Evolutionary conservation across 2,797 vertebrate genomes (phyloP).

Genomic region (Anguilla megastoma): DNA sequence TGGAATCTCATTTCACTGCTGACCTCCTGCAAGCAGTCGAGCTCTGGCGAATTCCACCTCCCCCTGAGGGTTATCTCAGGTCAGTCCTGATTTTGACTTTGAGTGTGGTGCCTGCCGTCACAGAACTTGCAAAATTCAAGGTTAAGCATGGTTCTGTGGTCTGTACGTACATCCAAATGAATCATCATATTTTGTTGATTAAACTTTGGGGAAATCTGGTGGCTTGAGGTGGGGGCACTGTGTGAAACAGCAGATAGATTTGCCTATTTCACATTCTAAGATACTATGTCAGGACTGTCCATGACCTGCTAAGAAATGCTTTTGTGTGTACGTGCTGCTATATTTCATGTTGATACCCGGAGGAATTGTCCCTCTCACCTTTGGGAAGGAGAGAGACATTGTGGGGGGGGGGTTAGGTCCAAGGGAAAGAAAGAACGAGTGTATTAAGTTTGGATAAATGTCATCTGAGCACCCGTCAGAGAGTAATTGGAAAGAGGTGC

Average conservation of each 20-base stretch:
- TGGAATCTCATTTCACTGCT: constrained; percentile 10
- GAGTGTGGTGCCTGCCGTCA: background rate
- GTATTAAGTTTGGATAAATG: constrained; percentile 28
- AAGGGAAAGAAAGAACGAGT: constrained; percentile 8
- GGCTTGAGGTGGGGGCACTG: background rate
- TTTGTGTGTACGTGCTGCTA: constrained; percentile 20
- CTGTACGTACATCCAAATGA: background rate
- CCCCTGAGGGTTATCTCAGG: background rate
- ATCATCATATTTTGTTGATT: background rate
- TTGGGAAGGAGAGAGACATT: constrained; percentile 7
- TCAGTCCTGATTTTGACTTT: constrained; percentile 21
- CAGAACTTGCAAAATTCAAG: background rate
- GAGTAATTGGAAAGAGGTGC: constrained; percentile 26
- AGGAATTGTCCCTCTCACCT: constrained; percentile 22
- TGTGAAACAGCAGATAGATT: background rate
- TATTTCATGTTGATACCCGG: constrained; percentile 11
- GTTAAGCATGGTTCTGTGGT: background rate
- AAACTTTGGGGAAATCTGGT: background rate
- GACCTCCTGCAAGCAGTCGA: background rate
- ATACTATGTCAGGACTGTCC: background rate
- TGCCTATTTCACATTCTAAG: background rate
- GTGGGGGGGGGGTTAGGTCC: background rate
- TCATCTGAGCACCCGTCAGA: constrained; percentile 24
- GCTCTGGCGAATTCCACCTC: background rate
- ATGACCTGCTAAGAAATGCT: background rate